A percentile compares a stretch with the other conserved stretches of the same genome.
phyloP scores from a whole-genome alignment of 1,140 invertebrate species.

The Eumeta japonica region DNA sequence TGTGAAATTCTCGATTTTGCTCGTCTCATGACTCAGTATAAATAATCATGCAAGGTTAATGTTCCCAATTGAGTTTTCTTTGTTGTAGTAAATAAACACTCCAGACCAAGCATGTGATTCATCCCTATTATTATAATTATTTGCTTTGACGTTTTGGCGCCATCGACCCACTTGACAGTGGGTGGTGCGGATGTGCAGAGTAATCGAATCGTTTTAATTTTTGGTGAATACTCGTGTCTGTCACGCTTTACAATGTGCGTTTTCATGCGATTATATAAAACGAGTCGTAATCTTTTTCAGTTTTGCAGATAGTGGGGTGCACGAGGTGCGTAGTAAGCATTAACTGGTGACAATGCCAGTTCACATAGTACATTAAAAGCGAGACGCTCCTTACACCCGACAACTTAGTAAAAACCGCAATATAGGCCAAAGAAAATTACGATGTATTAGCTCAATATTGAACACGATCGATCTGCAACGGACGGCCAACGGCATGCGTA shows the following conservation, averaged over 20 bases:
- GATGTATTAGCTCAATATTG: slow-evolving; percentile 44
- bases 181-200: slow-evolving; percentile 36
- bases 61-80: slow-evolving; percentile 12
- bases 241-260: too few relatives aligned
- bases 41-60: slow-evolving; percentile 18
- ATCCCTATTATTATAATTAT: too few relatives aligned
- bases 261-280: slow-evolving; percentile 26
- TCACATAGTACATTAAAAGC: slow-evolving; percentile 38
- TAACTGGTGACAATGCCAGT: slow-evolving; percentile 51
- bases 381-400: slow-evolving; percentile 13
- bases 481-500: slow-evolving; percentile 51
- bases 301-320: slow-evolving; percentile 49
- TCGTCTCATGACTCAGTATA: slow-evolving; percentile 24
- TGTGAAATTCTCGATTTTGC: slow-evolving; percentile 43
- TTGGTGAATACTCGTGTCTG: slow-evolving; percentile 36
- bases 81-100: slow-evolving; percentile 15
- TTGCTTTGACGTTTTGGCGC: slow-evolving; percentile 55
- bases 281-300: slow-evolving; percentile 25
- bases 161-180: slow-evolving; percentile 48
- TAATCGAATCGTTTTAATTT: slow-evolving; percentile 40
- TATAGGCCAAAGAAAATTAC: slow-evolving; percentile 52
- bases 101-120: too few relatives aligned
- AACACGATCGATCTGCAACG: slow-evolving; percentile 46
- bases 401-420: not conserved
- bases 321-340: slow-evolving; percentile 47